Conservation (phyloP, 2,113 vertebrate species). For the Ceuthmochares aereus region DNA sequence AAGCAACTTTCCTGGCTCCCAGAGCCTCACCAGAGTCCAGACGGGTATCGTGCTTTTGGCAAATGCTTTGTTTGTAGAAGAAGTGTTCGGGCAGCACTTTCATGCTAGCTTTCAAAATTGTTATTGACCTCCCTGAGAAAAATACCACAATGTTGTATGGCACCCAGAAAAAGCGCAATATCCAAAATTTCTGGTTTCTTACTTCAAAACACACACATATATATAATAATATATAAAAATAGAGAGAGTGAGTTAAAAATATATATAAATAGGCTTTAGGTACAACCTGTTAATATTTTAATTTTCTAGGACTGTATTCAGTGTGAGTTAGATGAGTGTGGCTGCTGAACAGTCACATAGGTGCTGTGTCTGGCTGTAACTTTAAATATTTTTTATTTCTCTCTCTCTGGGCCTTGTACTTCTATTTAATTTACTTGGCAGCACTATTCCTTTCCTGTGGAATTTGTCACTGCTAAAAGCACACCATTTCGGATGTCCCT, state of each 20-base stretch:
- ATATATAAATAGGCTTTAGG: background rate
- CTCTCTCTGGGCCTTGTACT: background rate
- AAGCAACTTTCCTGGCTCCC: background rate
- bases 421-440: background rate
- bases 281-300: background rate
- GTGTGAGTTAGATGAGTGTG: background rate
- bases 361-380: background rate
- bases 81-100: background rate
- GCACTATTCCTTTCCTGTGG: background rate
- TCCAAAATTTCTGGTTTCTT: background rate
- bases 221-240: background rate
- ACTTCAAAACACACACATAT: background rate
- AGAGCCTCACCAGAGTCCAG: background rate
- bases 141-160: background rate
- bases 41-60: background rate
- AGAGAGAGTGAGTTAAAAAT: background rate
- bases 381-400: background rate
- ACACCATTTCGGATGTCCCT: background rate
- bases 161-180: background rate
- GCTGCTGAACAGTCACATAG: background rate
- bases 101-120: background rate
- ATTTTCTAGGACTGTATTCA: background rate
- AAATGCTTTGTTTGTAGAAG: background rate
- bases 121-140: background rate
- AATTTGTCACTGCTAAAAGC: background rate